phyloP scores from a whole-genome alignment of 2,797 vertebrate genomes.

The Trachops cirrhosus region DNA sequence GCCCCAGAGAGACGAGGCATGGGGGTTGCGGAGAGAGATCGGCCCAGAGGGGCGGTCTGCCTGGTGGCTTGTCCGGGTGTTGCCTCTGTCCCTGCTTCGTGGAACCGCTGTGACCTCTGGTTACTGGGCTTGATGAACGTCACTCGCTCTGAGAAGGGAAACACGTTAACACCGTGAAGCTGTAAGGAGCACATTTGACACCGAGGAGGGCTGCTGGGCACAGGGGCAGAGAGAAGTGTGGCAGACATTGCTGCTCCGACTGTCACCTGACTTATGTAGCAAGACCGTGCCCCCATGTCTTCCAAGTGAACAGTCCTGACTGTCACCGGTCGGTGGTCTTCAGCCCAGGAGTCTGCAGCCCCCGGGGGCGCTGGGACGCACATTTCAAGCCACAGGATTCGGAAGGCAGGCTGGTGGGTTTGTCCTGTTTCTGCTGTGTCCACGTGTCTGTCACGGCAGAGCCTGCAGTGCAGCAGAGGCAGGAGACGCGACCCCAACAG shows the following conservation, averaged over 20 bases:
- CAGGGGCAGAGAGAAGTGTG: background rate
- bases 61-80: background rate
- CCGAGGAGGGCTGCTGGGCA: background rate
- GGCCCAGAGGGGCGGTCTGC: background rate
- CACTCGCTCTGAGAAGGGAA: background rate
- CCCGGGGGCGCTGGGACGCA: too few species aligned
- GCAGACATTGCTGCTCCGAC: too few species aligned
- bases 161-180: background rate
- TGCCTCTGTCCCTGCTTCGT: background rate
- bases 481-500: background rate
- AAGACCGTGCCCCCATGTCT: background rate
- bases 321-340: background rate
- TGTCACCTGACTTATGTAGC: background rate
- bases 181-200: background rate
- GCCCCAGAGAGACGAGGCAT: background rate
- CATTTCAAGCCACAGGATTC: background rate
- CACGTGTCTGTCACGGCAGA: background rate
- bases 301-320: background rate
- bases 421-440: background rate
- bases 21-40: fast-evolving
- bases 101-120: background rate
- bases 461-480: background rate
- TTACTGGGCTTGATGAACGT: background rate
- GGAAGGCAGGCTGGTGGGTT: background rate
- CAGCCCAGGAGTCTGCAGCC: background rate